A percentile compares a stretch with the other conserved stretches of the same genome.
Conservation (phyloP, 2,113 vertebrate species). For the Macroglossus sobrinus region DNA sequence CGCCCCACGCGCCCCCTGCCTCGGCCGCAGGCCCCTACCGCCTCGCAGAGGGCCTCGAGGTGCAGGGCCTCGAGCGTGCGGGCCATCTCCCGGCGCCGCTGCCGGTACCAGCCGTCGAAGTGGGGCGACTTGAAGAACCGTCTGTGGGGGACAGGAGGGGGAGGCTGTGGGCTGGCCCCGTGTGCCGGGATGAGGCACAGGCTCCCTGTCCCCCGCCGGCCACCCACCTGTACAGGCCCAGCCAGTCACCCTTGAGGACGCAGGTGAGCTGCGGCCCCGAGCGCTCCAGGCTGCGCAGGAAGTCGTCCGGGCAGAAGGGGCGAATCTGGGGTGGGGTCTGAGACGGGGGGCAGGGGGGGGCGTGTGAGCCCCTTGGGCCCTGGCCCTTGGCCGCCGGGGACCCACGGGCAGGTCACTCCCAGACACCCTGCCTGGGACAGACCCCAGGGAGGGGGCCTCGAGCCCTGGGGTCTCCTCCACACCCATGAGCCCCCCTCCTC, state of each 20-base stretch:
- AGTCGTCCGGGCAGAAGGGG: slow-evolving; percentile 94
- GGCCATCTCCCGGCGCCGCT: slow-evolving; percentile 92
- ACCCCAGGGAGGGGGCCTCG: not conserved
- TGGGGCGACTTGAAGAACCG: slow-evolving; percentile 94
- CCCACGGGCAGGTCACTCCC: not conserved
- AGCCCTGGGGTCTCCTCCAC: not conserved
- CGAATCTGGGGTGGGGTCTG: slow-evolving; percentile 96
- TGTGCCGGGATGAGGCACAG: accelerated
- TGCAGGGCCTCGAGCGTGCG: slow-evolving; percentile 94
- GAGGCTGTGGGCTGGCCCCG: not conserved
- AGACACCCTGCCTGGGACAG: not conserved
- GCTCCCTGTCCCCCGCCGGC: accelerated
- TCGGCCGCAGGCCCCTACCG: slow-evolving; percentile 78
- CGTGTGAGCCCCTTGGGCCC: not conserved
- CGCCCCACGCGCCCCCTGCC: not conserved
- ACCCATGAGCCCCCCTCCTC: not conserved
- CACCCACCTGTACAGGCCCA: slow-evolving; percentile 95
- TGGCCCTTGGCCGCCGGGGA: not conserved
- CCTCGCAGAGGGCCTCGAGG: slow-evolving; percentile 91
- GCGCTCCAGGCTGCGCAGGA: slow-evolving; percentile 90
- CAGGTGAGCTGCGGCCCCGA: slow-evolving; percentile 93
- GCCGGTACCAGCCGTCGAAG: slow-evolving; percentile 96
- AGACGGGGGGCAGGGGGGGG: not conserved
- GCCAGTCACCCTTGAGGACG: slow-evolving; percentile 93
- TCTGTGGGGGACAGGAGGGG: slow-evolving; percentile 73